A percentile compares a stretch with the other conserved stretches of the same genome.
phyloP scores from a whole-genome alignment of 2,888 invertebrate genomes.

The Lamellibrachia satsuma region DNA sequence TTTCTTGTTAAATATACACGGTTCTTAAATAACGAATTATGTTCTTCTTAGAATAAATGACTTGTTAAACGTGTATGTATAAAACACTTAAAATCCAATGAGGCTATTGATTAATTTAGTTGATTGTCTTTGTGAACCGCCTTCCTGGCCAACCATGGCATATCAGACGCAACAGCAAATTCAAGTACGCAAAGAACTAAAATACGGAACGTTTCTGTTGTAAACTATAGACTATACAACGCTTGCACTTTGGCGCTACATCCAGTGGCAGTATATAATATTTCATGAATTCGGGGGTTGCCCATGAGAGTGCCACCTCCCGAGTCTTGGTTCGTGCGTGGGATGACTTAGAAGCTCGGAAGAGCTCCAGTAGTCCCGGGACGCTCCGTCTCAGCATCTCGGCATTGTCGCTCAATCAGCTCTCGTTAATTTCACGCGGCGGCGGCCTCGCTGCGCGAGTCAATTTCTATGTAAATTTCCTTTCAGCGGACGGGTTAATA shows the following conservation, averaged over 20 bases:
- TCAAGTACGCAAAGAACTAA: no score
- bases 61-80: not conserved
- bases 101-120: not conserved
- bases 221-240: not conserved
- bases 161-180: no score
- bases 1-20: not conserved
- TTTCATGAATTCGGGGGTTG: not conserved
- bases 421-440: constrained; percentile 13
- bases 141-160: not conserved
- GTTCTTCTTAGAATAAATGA: not conserved
- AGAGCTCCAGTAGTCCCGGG: not conserved
- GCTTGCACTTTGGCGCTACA: not conserved
- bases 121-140: not conserved
- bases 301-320: not conserved
- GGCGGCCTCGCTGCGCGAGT: not conserved
- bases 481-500: constrained; percentile 6
- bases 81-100: not conserved
- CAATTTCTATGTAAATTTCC: constrained; percentile 13
- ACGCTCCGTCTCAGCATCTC: not conserved
- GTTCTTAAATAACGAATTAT: not conserved
- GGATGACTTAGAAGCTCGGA: not conserved
- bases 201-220: not conserved
- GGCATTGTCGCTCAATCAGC: constrained; percentile 5
- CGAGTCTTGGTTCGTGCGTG: not conserved
- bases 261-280: not conserved